Conservation (phyloP, 2,113 vertebrate species). For the Eclectus roratus region DNA sequence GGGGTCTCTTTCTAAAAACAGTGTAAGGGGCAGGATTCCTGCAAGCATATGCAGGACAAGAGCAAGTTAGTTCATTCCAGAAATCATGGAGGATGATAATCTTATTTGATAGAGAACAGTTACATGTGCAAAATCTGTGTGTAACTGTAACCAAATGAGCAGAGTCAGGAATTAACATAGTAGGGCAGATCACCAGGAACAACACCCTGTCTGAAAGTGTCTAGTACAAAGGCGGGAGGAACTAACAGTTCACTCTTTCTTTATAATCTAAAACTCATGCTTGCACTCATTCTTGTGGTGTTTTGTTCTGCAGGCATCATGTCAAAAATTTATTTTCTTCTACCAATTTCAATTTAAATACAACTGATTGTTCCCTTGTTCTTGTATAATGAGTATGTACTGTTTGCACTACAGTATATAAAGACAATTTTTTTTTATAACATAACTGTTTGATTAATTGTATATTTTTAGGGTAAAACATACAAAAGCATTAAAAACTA, state of each 20-base stretch:
- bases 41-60: not conserved
- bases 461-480: not conserved
- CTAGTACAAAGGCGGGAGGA: not conserved
- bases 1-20: not conserved
- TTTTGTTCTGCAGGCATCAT: not conserved
- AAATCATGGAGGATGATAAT: not conserved
- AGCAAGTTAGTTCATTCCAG: not conserved
- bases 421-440: not conserved
- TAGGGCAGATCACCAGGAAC: not conserved
- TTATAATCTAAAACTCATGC: not conserved
- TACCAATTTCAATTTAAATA: constrained; percentile 32
- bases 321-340: constrained; percentile 21
- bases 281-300: not conserved
- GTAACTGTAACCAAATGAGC: not conserved
- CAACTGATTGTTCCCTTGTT: constrained; percentile 5
- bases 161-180: not conserved
- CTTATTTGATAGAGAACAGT: not conserved
- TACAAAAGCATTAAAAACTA: constrained; percentile 3
- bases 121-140: not conserved
- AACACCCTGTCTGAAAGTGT: not conserved
- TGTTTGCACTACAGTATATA: not conserved
- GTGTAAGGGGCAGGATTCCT: not conserved
- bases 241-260: not conserved
- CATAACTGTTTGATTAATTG: not conserved
- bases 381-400: not conserved